Base-by-base conservation (phyloP, 1,140 invertebrate genomes). In the Harpegnathos saltator region DNA sequence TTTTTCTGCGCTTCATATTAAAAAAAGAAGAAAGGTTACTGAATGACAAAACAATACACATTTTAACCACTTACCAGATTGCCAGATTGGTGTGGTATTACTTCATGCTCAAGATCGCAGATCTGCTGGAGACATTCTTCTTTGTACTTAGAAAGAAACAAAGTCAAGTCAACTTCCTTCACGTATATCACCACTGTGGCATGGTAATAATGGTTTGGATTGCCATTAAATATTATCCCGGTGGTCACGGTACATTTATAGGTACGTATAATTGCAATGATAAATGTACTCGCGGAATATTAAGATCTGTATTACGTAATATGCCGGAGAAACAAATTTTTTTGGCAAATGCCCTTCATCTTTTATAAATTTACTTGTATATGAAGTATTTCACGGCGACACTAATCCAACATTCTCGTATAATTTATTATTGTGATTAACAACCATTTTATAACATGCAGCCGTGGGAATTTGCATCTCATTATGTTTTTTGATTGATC, bases 121-220 rank as follows among this genome's bases (percentile, higher is more conserved):
- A 97, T 91, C 93, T 97, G 1, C 72, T 97, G 9, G 97, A 97
- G 85, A 97, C 97, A 15, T 95, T 98, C 50, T 98, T 98, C 94
- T 98, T 98, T 93, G 95, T 98, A 33, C 93, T 98, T 61, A 95
- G 97, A 50, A 98, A 98, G 93, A 98, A 98, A 91, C 95, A 97
- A 77, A 96, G 96, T 84, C 98, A 98, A 90, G 94, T 98, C 12
- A 96, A 97, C 5, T 98, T 98, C 91, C 95, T 98, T 19, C 98
- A 98, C 88, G 96, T 98, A 2, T 98, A 98, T 91, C 98, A 98
- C 92, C 98, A 99, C 92, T 95, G 96, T 12, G 96, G 97, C 17
- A 98, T 98, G 95, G 95, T 96, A 3, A 74, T 96, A 0, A 94
- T 96, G 3, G 94, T 94, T 12, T 97, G 96, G 96, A 90, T 94